These are phyloP conservation scores for Ammodytes dubius DNA, from an alignment of 2,113 vertebrate species.

Conservation along the genomic window DNA sequence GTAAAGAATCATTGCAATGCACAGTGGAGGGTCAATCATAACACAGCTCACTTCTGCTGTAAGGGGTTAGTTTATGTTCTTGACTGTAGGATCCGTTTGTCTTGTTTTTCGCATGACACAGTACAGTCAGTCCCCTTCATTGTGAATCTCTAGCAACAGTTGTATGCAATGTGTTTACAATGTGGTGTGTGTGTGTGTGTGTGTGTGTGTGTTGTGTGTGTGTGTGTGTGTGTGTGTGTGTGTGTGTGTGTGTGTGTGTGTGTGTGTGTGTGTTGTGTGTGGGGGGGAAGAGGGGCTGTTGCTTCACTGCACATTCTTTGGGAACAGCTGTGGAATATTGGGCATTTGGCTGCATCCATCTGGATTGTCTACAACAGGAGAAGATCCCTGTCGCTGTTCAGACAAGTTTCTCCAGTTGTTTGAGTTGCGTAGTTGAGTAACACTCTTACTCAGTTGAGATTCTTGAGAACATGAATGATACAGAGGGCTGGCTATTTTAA, in stretches of 20 bases:
- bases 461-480: constrained; percentile 14
- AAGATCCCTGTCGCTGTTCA: not conserved
- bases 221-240: constrained; percentile 1
- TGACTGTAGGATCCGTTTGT: constrained; percentile 15
- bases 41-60: constrained; percentile 40
- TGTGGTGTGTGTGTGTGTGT: not conserved
- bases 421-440: not conserved
- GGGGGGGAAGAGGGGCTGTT: constrained; percentile 11
- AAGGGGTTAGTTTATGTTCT: constrained; percentile 51
- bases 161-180: constrained; percentile 7
- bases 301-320: constrained; percentile 48
- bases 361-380: not conserved
- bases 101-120: constrained; percentile 7
- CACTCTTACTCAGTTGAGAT: not conserved
- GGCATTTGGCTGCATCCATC: constrained; percentile 32
- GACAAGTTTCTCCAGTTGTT: not conserved
- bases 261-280: not conserved
- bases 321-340: constrained; percentile 55
- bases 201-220: not conserved
- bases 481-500: constrained; percentile 8
- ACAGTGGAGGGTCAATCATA: constrained; percentile 39
- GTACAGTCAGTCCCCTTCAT: constrained; percentile 1
- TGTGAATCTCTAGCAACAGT: constrained; percentile 27
- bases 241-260: not conserved
- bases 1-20: constrained; percentile 49